Percentiles rank a stretch among this genome's conserved stretches.
Evolutionary conservation across 2,113 vertebrate species (phyloP).

Genomic region (Orientallactaga bullata): DNA sequence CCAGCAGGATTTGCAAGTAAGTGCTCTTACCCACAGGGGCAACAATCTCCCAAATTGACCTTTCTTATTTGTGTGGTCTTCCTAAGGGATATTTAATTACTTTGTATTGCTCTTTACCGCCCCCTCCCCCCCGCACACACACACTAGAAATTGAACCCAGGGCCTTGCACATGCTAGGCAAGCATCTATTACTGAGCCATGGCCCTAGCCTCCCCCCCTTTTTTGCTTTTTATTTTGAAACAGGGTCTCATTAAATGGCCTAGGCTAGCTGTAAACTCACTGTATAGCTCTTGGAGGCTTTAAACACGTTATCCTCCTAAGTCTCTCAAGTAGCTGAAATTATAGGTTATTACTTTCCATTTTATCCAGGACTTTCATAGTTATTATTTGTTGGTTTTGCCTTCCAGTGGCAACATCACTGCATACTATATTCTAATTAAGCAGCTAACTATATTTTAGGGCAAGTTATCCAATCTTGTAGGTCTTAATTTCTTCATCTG

Average conservation of each 20-base stretch:
- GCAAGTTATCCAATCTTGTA: not conserved
- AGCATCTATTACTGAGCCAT: too few species aligned
- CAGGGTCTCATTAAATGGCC: not conserved
- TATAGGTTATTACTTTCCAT: not conserved
- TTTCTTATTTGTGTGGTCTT: not conserved
- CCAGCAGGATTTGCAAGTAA: too few species aligned
- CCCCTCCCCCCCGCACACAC: not conserved
- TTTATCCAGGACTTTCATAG: not conserved
- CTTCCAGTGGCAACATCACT: not conserved
- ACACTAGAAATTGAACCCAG: too few species aligned
- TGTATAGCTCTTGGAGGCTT: not conserved
- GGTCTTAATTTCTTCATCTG: not conserved
- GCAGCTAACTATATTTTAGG: conserved; percentile 9
- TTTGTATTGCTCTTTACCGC: not conserved
- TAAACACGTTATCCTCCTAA: not conserved
- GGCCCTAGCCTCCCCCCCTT: too few species aligned
- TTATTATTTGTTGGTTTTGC: not conserved
- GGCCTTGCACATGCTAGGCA: too few species aligned
- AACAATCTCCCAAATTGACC: not conserved
- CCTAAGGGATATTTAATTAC: not conserved
- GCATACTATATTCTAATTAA: not conserved
- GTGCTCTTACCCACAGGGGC: too few species aligned
- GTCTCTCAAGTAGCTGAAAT: not conserved
- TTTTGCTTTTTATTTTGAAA: not conserved
- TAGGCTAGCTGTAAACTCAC: not conserved